Evolutionary conservation across 2,797 vertebrate species (phyloP).

Genomic region (Sebastes elongatus): DNA sequence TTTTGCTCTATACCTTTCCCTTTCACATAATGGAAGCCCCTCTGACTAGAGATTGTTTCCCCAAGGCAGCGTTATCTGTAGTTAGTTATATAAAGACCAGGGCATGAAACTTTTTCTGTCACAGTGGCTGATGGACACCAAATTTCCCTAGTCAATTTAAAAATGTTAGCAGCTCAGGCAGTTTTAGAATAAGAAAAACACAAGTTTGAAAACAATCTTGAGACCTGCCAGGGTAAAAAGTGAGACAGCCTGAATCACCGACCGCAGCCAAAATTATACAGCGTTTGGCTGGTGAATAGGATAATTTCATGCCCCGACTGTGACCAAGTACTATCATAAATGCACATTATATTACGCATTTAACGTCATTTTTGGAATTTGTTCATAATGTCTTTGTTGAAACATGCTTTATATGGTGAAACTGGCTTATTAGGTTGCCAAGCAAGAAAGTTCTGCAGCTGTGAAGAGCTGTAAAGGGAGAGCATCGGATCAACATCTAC

Average conservation of each 20-base stretch:
- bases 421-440: conserved; percentile 13
- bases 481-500: conserved; percentile 47
- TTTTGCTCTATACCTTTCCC: background rate
- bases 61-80: background rate
- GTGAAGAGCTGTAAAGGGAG: conserved; percentile 21
- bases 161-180: conserved; percentile 19
- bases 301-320: conserved; percentile 1
- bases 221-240: conserved; percentile 39
- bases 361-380: conserved; percentile 1
- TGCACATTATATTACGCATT: background rate
- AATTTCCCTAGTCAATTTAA: conserved; percentile 31
- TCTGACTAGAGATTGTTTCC: background rate
- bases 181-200: conserved; percentile 28
- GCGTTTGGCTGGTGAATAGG: conserved; percentile 19
- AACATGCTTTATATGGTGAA: background rate
- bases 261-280: conserved; percentile 19
- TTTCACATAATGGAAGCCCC: background rate
- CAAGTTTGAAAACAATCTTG: conserved; percentile 38
- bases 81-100: conserved; percentile 12
- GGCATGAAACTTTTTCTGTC: conserved; percentile 23
- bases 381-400: background rate
- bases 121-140: conserved; percentile 26
- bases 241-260: conserved; percentile 27
- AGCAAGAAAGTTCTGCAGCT: conserved; percentile 17
- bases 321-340: conserved; percentile 17